These are phyloP conservation scores for Mythimna pallens DNA, from an alignment of 2,888 invertebrate species.

Conservation along the genomic window DNA sequence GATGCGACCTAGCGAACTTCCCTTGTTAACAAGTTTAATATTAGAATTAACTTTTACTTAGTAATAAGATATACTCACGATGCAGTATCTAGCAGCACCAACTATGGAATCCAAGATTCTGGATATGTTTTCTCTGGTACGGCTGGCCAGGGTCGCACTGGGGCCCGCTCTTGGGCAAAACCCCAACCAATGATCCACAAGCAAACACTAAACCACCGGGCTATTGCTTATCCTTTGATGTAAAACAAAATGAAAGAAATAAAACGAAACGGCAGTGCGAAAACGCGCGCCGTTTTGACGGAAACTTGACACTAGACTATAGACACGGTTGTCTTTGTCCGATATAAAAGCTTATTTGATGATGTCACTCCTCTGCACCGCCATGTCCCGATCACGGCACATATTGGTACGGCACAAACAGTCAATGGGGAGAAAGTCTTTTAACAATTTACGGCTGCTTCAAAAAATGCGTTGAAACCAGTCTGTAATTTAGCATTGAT, in stretches of 20 bases:
- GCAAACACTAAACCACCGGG: slow-evolving; percentile 77
- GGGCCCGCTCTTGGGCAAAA: slow-evolving; percentile 79
- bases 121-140: slow-evolving; percentile 86
- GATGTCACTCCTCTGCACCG: slow-evolving; percentile 81
- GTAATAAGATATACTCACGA: slow-evolving; percentile 81
- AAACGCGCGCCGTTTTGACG: slow-evolving; percentile 87
- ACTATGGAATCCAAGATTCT: slow-evolving; percentile 90
- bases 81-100: slow-evolving; percentile 89
- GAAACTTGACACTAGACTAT: slow-evolving; percentile 76
- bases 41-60: slow-evolving; percentile 27
- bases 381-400: slow-evolving; percentile 95
- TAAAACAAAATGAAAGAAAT: slow-evolving; percentile 89
- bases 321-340: slow-evolving; percentile 67
- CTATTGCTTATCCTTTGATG: slow-evolving; percentile 89
- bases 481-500: slow-evolving; percentile 97
- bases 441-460: slow-evolving; percentile 95
- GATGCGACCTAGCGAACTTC: slow-evolving; percentile 58
- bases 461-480: slow-evolving; percentile 97
- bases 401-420: slow-evolving; percentile 88
- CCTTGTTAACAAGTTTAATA: slow-evolving; percentile 37
- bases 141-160: slow-evolving; percentile 87
- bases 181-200: slow-evolving; percentile 79
- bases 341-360: slow-evolving; percentile 81
- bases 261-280: slow-evolving; percentile 86
- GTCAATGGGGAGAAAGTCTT: slow-evolving; percentile 68